phyloP scores from a whole-genome alignment of 2,797 vertebrate genomes.

The Gobionotothen gibberifrons region DNA sequence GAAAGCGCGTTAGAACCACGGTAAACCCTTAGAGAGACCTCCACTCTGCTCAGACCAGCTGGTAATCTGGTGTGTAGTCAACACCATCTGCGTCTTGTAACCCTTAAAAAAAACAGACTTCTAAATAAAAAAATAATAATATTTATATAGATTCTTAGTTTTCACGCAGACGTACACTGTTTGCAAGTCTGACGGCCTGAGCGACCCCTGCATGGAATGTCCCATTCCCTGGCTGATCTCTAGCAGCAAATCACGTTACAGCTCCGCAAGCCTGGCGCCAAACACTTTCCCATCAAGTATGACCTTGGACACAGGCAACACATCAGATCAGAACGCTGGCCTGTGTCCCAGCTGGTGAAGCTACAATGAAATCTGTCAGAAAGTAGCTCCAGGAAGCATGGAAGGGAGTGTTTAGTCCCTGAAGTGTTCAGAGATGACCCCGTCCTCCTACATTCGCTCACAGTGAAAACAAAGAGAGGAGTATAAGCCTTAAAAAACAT shows the following conservation, averaged over 20 bases:
- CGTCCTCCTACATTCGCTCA: constrained; percentile 92
- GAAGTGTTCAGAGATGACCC: constrained; percentile 83
- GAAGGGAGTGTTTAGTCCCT: constrained; percentile 28
- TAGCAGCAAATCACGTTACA: constrained; percentile 63
- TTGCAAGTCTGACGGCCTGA: constrained; percentile 50
- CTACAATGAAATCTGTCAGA: constrained; percentile 11
- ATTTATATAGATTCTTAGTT: constrained; percentile 50
- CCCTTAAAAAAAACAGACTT: constrained; percentile 49
- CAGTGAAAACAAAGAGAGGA: constrained; percentile 88
- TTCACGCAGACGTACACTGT: constrained; percentile 72
- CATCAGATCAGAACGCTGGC: constrained; percentile 23
- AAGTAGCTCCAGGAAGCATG: constrained; percentile 38
- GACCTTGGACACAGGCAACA: constrained; percentile 19
- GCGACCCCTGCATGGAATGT: constrained; percentile 93
- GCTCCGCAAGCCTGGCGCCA: constrained; percentile 36
- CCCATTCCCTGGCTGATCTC: constrained; percentile 86
- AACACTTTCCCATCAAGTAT: constrained; percentile 26
- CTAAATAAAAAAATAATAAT: constrained; percentile 58
- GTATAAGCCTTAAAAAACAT: constrained; percentile 60
- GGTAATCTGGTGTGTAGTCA: constrained; percentile 54
- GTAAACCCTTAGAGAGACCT: constrained; percentile 38
- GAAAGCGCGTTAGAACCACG: constrained; percentile 27
- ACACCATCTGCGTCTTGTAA: constrained; percentile 47
- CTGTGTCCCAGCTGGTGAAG: constrained; percentile 21
- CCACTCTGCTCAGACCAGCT: constrained; percentile 68